Base-by-base conservation (phyloP, 2,888 invertebrate genomes). In the Hymenopus coronatus region DNA sequence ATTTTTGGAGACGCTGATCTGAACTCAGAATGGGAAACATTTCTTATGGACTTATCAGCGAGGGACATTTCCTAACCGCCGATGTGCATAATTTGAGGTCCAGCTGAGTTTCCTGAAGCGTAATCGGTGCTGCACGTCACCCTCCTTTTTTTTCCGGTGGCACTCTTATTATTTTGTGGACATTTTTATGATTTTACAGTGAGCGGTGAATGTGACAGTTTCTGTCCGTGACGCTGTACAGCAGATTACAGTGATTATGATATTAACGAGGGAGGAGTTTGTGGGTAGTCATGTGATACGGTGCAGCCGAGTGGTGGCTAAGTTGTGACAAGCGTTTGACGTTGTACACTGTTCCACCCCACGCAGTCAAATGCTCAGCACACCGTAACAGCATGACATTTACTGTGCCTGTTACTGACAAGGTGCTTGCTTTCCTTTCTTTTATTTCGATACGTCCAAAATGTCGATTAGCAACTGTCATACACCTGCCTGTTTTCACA, bases 231-330 rank as follows among this genome's bases (percentile, higher is more conserved):
- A 87, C 87, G 82, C 27, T 87, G 87, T 87, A 82, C 33, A 82
- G 87, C 87, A 87, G 87, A 87, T 87, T 87, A 87, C 82, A 87
- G 82, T 87, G 87, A 87, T 87, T 87, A 87, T 87, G 87, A 87
- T 87, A 87, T 87, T 87, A 87, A 40, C 40, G 82, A 40, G 87
- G 87, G 70, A 27, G 86, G 86, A 82, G 70, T 28, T 86, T 86
- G 86, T 70, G 86, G 86, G 70, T 30, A 81, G 46, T 86, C 86
- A 86, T 86, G 86, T 86, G 86, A 87, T 82, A 82, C 87, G 87
- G 40, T 87, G 87, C 82, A 82, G 28, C 87, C 82, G 87, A 87
- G 28, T 87, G 87, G 82, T n/a, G 87, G 82, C 87, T 87, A 82
- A 87, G 82, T 87, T 87, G 87, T 87, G 87, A 87, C 87, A 87